These are phyloP conservation scores for Typhlichthys eigenmanni DNA, from an alignment of 2,797 vertebrate species.

Conservation along the genomic window DNA sequence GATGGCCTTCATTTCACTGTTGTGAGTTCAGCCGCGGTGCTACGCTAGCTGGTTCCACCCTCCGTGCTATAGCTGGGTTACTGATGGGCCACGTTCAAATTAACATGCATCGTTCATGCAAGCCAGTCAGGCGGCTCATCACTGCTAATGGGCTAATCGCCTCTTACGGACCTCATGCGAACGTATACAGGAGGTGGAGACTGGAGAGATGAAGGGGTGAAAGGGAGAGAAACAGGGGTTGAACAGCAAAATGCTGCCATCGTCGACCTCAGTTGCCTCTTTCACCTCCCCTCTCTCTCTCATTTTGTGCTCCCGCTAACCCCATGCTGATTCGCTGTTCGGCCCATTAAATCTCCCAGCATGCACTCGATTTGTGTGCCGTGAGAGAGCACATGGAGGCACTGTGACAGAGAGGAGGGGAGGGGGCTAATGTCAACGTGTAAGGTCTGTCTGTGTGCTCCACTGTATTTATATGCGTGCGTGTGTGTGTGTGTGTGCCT, in stretches of 20 bases:
- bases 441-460: conserved; percentile 15
- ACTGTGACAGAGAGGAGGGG: conserved; percentile 4
- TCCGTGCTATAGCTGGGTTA: too few species aligned
- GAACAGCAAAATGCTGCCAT: conserved; percentile 3
- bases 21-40: background rate
- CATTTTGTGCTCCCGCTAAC: conserved; percentile 21
- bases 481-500: conserved; percentile 4
- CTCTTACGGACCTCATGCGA: too few species aligned
- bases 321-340: conserved; percentile 52
- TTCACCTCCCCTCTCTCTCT: background rate
- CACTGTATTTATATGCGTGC: conserved; percentile 19
- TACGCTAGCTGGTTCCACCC: background rate
- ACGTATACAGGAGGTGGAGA: background rate
- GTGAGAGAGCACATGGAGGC: conserved; percentile 35
- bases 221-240: too few species aligned
- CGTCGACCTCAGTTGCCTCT: conserved; percentile 7
- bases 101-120: too few species aligned
- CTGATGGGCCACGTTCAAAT: too few species aligned
- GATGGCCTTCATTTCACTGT: background rate
- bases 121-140: too few species aligned
- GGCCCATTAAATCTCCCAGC: conserved; percentile 72
- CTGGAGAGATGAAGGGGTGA: background rate
- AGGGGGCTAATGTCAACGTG: background rate
- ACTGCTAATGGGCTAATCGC: too few species aligned
- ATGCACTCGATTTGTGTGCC: conserved; percentile 59